phyloP scores from a whole-genome alignment of 2,113 vertebrate genomes.

The Nerophis lumbriciformis region DNA sequence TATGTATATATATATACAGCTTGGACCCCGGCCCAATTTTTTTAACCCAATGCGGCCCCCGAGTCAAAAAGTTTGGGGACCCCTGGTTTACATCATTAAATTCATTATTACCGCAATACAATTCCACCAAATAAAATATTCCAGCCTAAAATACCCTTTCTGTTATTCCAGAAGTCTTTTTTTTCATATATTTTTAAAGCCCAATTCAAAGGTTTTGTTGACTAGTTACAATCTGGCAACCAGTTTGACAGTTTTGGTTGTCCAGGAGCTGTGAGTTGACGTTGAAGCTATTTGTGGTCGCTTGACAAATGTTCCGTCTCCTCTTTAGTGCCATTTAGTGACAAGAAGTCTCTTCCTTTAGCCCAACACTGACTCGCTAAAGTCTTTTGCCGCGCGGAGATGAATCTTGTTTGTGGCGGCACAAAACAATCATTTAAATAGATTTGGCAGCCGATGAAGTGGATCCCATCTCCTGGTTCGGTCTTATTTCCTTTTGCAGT shows the following conservation, averaged over 20 bases:
- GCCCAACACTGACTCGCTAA: constrained; percentile 17
- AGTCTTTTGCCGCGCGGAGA: constrained; percentile 20
- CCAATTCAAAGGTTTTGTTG: constrained; percentile 3
- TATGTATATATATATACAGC: no score
- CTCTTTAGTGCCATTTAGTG: constrained; percentile 20
- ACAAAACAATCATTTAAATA: constrained; percentile 25
- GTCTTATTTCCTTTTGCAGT: constrained; percentile 39
- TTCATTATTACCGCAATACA: no score
- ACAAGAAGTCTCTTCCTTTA: constrained; percentile 41
- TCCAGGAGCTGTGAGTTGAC: constrained; percentile 40
- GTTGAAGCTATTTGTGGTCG: constrained; percentile 40
- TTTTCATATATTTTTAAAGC: no score
- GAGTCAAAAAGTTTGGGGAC: no score
- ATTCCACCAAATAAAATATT: no score
- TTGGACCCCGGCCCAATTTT: no score
- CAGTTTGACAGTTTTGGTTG: constrained; percentile 36
- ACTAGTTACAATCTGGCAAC: constrained; percentile 38
- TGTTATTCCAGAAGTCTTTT: no score
- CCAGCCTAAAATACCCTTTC: no score
- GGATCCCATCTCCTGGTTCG: constrained; percentile 21
- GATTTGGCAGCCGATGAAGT: constrained; percentile 22
- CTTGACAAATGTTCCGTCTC: constrained; percentile 13
- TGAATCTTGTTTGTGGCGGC: constrained; percentile 39
- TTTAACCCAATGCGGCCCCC: no score
- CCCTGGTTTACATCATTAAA: no score